phyloP scores from a whole-genome alignment of 2,113 vertebrate genomes.

The Henicopernis longicauda region DNA sequence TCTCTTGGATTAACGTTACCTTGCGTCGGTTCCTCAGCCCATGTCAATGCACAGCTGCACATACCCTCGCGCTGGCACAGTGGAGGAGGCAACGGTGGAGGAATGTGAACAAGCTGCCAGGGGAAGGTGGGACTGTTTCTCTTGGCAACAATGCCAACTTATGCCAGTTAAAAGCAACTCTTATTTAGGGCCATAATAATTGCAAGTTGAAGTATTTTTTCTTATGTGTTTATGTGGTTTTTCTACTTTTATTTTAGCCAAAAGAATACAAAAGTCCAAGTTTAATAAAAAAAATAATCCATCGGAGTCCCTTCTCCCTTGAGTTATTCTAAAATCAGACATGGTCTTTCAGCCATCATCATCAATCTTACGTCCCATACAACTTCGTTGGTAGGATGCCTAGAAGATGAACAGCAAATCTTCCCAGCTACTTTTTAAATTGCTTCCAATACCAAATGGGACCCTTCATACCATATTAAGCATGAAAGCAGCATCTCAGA shows the following conservation, averaged over 20 bases:
- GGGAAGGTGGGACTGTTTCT: constrained; percentile 30
- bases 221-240: background rate
- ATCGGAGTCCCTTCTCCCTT: background rate
- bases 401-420: background rate
- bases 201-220: background rate
- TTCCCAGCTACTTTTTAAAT: background rate
- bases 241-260: background rate
- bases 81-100: background rate
- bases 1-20: background rate
- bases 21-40: background rate
- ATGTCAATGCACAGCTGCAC: background rate
- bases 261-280: background rate
- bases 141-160: background rate
- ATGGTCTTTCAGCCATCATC: background rate
- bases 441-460: background rate
- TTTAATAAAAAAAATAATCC: background rate
- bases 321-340: background rate
- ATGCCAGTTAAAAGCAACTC: background rate
- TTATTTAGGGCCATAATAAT: background rate
- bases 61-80: background rate
- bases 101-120: background rate
- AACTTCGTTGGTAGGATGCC: background rate
- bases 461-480: background rate
- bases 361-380: background rate
- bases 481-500: background rate